Evolutionary conservation across 64 coral and sea anemone species (phyloP).

Genomic region (Cladopsammia gracilis): DNA sequence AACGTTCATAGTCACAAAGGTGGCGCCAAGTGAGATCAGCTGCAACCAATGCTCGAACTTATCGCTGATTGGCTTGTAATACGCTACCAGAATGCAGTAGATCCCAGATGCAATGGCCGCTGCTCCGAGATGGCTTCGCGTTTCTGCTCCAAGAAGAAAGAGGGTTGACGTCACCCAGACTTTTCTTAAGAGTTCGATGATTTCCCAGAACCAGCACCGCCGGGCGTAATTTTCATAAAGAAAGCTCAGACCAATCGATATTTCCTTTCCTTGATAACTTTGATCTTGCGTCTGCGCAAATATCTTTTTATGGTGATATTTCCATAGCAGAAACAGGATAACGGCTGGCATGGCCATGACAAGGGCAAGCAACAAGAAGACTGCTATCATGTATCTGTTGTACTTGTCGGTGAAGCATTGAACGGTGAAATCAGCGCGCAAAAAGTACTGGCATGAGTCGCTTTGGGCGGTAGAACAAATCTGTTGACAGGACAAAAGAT

Average conservation of each 20-base stretch:
- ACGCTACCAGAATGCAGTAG: constrained; percentile 58
- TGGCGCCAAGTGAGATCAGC: constrained; percentile 48
- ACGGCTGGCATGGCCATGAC: neutral
- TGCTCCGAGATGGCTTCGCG: constrained; percentile 37
- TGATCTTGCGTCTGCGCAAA: neutral
- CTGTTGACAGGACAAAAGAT: constrained; percentile 42
- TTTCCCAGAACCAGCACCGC: constrained; percentile 65
- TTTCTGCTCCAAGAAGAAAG: constrained; percentile 54
- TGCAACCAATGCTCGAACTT: constrained; percentile 78
- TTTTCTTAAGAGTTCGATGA: constrained; percentile 57
- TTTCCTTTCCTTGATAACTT: neutral
- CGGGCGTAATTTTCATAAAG: constrained; percentile 64
- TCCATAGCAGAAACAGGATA: constrained; percentile 19
- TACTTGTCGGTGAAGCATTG: constrained; percentile 36
- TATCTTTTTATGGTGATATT: neutral
- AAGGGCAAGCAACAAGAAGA: neutral
- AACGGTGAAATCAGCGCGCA: constrained; percentile 48
- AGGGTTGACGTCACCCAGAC: constrained; percentile 39
- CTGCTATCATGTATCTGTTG: constrained; percentile 12
- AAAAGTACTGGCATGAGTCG: constrained; percentile 29
- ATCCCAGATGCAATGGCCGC: constrained; percentile 52
- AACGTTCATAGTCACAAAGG: constrained; percentile 65
- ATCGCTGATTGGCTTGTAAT: constrained; percentile 77
- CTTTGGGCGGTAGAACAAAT: constrained; percentile 24
- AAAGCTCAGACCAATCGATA: constrained; percentile 59